A percentile compares a stretch with the other conserved stretches of the same genome.
These are phyloP conservation scores for Halichondria panicea DNA, from an alignment of 37 sponge, comb jelly and placozoan genomes.

Conservation along the genomic window DNA sequence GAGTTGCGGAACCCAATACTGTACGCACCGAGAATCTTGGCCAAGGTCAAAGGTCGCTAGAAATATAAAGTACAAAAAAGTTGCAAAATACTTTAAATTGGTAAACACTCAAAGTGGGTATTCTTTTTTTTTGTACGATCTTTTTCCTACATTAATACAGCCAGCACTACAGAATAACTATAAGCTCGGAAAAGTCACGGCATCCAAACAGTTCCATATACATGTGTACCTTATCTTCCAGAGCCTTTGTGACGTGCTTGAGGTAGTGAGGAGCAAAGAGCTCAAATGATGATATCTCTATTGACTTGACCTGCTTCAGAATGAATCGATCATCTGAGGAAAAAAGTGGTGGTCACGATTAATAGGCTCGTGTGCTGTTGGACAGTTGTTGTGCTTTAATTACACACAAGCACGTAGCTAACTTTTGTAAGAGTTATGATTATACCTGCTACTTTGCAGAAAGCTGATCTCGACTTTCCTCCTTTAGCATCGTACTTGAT, in stretches of 20 bases:
- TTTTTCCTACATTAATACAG: too few relatives aligned
- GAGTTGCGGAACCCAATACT: slow-evolving; percentile 86
- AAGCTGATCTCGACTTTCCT: slow-evolving; percentile 90
- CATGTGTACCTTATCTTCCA: slow-evolving; percentile 67
- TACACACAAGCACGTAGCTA: too few relatives aligned
- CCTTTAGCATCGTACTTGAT: slow-evolving; percentile 90
- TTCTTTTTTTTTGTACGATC: too few relatives aligned
- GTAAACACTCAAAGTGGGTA: too few relatives aligned
- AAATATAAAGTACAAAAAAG: background rate
- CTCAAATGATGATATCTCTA: slow-evolving; percentile 83
- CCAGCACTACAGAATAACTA: too few relatives aligned
- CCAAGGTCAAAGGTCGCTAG: slow-evolving; percentile 84
- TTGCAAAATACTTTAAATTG: too few relatives aligned
- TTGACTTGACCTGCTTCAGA: slow-evolving; percentile 88
- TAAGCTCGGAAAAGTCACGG: too few relatives aligned
- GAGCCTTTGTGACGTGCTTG: slow-evolving; percentile 63
- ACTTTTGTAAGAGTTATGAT: too few relatives aligned
- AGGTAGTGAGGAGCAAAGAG: slow-evolving; percentile 80
- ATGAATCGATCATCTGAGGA: slow-evolving; percentile 88
- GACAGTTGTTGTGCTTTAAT: too few relatives aligned
- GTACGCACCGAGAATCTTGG: slow-evolving; percentile 96
- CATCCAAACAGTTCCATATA: too few relatives aligned
- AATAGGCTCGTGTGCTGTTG: too few relatives aligned
- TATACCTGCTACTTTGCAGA: slow-evolving; percentile 90
- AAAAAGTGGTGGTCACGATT: too few relatives aligned